phyloP scores from a whole-genome alignment of 2,797 vertebrate species.

The Hemitrygon akajei region DNA sequence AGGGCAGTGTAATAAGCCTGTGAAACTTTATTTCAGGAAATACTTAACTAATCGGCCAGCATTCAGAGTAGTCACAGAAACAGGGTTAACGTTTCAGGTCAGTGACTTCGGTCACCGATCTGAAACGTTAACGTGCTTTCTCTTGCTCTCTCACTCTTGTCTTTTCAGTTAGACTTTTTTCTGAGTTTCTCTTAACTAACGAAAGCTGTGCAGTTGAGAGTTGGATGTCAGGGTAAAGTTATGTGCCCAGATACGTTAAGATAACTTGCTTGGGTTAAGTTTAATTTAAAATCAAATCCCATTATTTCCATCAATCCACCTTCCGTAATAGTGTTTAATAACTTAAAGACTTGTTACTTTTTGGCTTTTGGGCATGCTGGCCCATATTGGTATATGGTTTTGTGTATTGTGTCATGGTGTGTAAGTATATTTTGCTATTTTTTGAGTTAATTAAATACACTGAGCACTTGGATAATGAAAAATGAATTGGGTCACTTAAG shows the following conservation, averaged over 20 bases:
- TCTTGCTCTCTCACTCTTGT: too few species aligned
- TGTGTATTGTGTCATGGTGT: neutral
- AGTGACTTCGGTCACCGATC: too few species aligned
- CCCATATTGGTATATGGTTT: neutral
- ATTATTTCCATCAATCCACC: neutral
- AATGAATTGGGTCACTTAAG: neutral
- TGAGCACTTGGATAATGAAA: neutral
- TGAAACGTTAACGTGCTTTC: too few species aligned
- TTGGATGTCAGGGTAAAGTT: neutral
- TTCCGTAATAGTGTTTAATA: neutral
- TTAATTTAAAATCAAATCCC: neutral
- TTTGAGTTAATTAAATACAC: neutral
- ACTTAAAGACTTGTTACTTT: neutral
- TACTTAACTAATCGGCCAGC: too few species aligned
- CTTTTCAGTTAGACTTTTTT: neutral
- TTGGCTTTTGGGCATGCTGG: neutral
- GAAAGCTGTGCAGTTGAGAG: neutral
- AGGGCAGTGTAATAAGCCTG: neutral
- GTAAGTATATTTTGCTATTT: neutral
- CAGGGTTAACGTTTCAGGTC: too few species aligned
- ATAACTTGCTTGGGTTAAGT: neutral
- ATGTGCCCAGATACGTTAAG: neutral
- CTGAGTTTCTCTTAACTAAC: neutral
- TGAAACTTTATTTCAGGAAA: neutral
- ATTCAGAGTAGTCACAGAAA: too few species aligned